These are phyloP conservation scores for Microtus pennsylvanicus DNA, from an alignment of 2,113 vertebrate species.

Conservation along the genomic window DNA sequence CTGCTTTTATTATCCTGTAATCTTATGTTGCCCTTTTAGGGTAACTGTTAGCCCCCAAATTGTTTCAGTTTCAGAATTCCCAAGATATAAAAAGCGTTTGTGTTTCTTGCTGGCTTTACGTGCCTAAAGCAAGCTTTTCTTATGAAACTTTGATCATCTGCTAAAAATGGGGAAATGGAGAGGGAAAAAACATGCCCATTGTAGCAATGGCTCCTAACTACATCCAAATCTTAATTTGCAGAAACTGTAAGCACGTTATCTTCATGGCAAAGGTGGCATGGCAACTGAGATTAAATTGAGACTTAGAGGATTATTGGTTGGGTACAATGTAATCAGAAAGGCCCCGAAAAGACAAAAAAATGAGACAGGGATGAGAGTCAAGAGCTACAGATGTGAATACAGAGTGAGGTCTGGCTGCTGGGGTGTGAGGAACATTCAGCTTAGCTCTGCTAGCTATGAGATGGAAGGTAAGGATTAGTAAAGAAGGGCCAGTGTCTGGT, in stretches of 20 bases:
- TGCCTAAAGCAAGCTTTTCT: conserved; percentile 17
- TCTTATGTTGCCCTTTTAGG: background rate
- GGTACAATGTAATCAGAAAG: background rate
- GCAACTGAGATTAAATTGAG: background rate
- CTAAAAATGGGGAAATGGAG: background rate
- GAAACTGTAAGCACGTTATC: background rate
- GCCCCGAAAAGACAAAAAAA: background rate
- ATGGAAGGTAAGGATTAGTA: background rate
- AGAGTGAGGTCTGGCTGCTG: background rate
- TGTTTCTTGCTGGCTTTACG: background rate
- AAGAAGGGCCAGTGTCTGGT: background rate
- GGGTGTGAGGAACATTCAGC: background rate
- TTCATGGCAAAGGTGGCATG: background rate
- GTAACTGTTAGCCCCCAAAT: background rate
- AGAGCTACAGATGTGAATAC: background rate
- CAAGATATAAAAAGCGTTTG: background rate
- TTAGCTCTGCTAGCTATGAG: background rate
- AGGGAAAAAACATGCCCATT: background rate
- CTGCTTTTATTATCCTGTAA: background rate
- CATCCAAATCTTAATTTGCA: background rate
- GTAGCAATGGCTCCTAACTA: background rate
- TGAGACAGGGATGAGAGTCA: background rate
- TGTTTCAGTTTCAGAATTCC: background rate
- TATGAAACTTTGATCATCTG: conserved; percentile 24
- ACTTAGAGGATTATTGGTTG: background rate